Percentiles rank a stretch among this genome's conserved stretches.
phyloP scores from a whole-genome alignment of 2,113 vertebrate species.

The Hassar affinis region DNA sequence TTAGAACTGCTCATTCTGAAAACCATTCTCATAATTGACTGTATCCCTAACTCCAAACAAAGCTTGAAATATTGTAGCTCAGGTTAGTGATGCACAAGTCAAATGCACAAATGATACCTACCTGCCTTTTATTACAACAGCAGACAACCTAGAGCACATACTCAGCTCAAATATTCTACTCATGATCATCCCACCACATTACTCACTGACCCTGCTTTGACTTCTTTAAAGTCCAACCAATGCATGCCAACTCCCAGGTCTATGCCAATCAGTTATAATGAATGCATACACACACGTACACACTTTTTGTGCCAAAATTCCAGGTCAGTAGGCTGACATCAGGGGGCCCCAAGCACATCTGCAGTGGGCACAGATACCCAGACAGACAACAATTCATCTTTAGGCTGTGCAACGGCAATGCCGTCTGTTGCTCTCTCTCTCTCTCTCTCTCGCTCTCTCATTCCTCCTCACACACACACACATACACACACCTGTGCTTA shows the following conservation, averaged over 20 bases:
- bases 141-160: constrained; percentile 23
- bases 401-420: constrained; percentile 15
- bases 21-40: background rate
- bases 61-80: constrained; percentile 16
- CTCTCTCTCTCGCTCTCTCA: background rate
- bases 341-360: constrained; percentile 44
- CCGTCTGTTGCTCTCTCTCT: constrained; percentile 27
- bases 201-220: constrained; percentile 34
- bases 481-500: constrained; percentile 8
- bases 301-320: constrained; percentile 17
- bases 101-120: background rate
- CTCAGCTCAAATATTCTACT: background rate
- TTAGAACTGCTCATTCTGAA: background rate
- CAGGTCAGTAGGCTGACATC: constrained; percentile 35
- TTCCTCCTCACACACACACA: background rate
- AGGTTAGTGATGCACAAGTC: background rate
- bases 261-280: constrained; percentile 14
- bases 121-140: constrained; percentile 22
- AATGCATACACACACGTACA: constrained; percentile 42
- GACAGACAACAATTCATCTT: constrained; percentile 43
- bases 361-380: constrained; percentile 31
- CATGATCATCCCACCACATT: constrained; percentile 38
- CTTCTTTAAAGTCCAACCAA: constrained; percentile 27
- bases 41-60: background rate
- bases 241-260: constrained; percentile 33